A percentile compares a stretch with the other conserved stretches of the same genome.
phyloP scores from a whole-genome alignment of 2,113 vertebrate genomes.

The Scopus umbretta region DNA sequence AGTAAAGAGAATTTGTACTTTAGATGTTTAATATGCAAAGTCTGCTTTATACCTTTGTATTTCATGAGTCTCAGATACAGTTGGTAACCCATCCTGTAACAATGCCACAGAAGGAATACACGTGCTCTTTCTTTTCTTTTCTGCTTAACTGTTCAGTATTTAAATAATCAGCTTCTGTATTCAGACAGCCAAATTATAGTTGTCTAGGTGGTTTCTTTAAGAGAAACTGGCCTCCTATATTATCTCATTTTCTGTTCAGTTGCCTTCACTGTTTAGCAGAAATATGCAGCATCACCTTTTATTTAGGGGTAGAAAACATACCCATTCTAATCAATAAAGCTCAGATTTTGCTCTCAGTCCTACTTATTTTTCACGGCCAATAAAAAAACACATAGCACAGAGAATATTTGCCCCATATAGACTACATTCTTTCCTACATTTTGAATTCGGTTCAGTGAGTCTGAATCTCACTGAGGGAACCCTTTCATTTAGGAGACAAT shows the following conservation, averaged over 20 bases:
- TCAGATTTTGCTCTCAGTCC: background rate
- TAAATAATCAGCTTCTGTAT: background rate
- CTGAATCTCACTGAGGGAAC: background rate
- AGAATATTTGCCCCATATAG: background rate
- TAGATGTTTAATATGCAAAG: background rate
- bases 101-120: background rate
- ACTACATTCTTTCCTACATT: background rate
- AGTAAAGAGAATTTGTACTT: background rate
- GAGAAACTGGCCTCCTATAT: background rate
- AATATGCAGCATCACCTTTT: background rate
- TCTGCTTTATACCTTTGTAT: background rate
- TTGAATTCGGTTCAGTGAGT: background rate
- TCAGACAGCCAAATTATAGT: background rate
- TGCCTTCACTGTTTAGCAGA: background rate
- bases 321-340: background rate
- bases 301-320: background rate
- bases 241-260: background rate
- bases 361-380: background rate
- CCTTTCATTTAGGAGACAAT: background rate
- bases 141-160: background rate
- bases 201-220: background rate
- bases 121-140: background rate
- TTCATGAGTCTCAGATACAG: background rate
- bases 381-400: background rate
- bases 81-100: background rate